Conservation (phyloP, 2,888 invertebrate species). For the Asteroscopus sphinx region DNA sequence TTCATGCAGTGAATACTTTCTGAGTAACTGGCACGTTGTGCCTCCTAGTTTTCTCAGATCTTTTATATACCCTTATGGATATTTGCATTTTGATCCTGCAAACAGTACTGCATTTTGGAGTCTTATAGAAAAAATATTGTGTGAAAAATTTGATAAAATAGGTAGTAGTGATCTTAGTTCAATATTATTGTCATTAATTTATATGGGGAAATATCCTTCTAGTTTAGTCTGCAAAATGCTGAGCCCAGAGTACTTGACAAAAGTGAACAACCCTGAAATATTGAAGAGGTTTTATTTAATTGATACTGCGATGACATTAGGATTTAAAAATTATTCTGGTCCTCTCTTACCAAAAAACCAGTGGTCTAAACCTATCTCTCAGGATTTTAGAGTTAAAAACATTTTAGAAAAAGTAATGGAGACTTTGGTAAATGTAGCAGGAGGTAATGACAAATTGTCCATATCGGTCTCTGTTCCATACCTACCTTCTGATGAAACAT, state of each 20-base stretch:
- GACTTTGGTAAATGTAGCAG: conserved; percentile 79
- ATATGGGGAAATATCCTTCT: conserved; percentile 90
- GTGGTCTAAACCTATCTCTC: conserved; percentile 83
- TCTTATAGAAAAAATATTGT: conserved; percentile 86
- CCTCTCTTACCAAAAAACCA: conserved; percentile 89
- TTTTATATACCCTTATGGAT: conserved; percentile 91
- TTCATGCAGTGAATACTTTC: conserved; percentile 89
- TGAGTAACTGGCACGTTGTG: conserved; percentile 80
- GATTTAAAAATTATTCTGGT: conserved; percentile 89
- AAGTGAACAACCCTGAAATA: conserved; percentile 81
- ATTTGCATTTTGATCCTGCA: conserved; percentile 88
- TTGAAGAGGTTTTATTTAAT: conserved; percentile 90
- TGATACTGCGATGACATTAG: conserved; percentile 91
- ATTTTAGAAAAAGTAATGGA: conserved; percentile 83
- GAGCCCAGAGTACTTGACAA: conserved; percentile 90
- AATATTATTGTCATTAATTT: conserved; percentile 91
- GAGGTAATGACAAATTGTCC: conserved; percentile 84
- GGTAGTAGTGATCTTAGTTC: conserved; percentile 89
- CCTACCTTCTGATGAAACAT: conserved; percentile 89
- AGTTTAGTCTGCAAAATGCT: conserved; percentile 90
- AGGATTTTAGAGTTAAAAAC: conserved; percentile 88
- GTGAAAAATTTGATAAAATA: conserved; percentile 89
- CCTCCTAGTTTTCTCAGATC: conserved; percentile 88
- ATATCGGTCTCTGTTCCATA: conserved; percentile 87
- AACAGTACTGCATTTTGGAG: conserved; percentile 89